Percentiles rank a stretch among this genome's conserved stretches.
These are phyloP conservation scores for Drosophila tristis DNA, from an alignment of 1,140 invertebrate genomes.

Conservation along the genomic window DNA sequence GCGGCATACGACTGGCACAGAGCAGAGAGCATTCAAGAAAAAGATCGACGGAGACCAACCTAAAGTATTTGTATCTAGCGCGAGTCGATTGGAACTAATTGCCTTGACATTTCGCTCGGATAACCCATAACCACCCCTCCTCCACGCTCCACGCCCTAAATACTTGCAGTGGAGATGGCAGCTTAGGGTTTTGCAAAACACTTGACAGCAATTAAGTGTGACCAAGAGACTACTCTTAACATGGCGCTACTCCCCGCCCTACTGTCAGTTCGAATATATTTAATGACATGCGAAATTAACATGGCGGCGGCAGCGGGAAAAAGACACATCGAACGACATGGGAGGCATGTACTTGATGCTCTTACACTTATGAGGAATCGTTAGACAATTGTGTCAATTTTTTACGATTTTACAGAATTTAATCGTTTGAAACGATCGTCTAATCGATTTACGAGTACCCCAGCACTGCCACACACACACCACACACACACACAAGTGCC, in stretches of 20 bases:
- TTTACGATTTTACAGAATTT: no score
- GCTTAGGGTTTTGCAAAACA: slow-evolving; percentile 41
- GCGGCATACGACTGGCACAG: neutral
- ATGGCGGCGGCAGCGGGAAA: slow-evolving; percentile 37
- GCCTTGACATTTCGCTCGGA: slow-evolving; percentile 53
- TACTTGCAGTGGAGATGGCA: slow-evolving; percentile 21
- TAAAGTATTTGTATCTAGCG: slow-evolving; percentile 38
- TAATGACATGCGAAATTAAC: slow-evolving; percentile 42
- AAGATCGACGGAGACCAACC: neutral
- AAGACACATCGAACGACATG: no score
- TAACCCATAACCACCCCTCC: slow-evolving; percentile 9
- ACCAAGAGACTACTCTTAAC: neutral
- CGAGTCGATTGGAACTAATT: slow-evolving; percentile 68
- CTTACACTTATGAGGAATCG: no score
- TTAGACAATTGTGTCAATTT: no score
- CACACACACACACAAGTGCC: slow-evolving; percentile 29
- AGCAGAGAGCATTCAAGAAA: no score
- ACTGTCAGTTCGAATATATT: slow-evolving; percentile 25
- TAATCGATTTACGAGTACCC: no score
- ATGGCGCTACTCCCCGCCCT: neutral
- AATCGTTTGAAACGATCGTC: no score
- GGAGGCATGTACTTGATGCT: no score
- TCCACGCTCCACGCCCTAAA: neutral
- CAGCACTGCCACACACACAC: no score
- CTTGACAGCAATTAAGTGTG: slow-evolving; percentile 40